Evolutionary conservation across 2,113 vertebrate species (phyloP).

Genomic region (Epinephelus cyanopodus): DNA sequence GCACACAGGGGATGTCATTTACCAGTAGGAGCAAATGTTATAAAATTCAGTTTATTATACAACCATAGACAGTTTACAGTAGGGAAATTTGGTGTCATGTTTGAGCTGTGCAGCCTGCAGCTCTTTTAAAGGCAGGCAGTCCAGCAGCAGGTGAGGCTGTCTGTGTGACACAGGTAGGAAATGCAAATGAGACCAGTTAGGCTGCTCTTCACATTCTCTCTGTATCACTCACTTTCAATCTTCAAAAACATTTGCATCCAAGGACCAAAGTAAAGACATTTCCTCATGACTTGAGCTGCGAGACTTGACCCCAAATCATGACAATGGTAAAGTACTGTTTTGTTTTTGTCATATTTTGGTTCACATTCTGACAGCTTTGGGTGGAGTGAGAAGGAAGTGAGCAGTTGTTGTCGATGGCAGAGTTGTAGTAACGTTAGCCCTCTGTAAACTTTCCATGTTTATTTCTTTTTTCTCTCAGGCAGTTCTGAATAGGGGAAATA

Average conservation of each 20-base stretch:
- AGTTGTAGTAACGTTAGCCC: background rate
- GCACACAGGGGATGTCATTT: background rate
- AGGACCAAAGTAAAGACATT: conserved; percentile 48
- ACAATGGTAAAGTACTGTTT: conserved; percentile 81
- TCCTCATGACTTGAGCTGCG: conserved; percentile 65
- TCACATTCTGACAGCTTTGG: background rate
- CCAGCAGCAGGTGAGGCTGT: conserved; percentile 45
- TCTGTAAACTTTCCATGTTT: background rate
- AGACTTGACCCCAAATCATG: conserved; percentile 30
- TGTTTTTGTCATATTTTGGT: conserved; percentile 19
- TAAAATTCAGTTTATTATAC: background rate
- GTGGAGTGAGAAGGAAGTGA: conserved; percentile 55
- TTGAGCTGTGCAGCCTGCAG: conserved; percentile 1
- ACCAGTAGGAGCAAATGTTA: background rate
- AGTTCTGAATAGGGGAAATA: background rate
- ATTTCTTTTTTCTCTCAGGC: background rate
- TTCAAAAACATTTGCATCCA: conserved; percentile 65
- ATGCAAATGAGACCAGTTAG: conserved; percentile 74
- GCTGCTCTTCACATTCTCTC: conserved; percentile 35
- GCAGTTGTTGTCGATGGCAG: background rate
- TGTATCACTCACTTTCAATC: conserved; percentile 29
- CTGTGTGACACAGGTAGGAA: conserved; percentile 60
- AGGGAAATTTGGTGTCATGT: conserved; percentile 11
- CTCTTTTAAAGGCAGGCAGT: conserved; percentile 28
- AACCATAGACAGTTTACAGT: background rate